A percentile compares a stretch with the other conserved stretches of the same genome.
Evolutionary conservation across 23 tunicate genomes (phyloP).

Genomic region (Styela clava): DNA sequence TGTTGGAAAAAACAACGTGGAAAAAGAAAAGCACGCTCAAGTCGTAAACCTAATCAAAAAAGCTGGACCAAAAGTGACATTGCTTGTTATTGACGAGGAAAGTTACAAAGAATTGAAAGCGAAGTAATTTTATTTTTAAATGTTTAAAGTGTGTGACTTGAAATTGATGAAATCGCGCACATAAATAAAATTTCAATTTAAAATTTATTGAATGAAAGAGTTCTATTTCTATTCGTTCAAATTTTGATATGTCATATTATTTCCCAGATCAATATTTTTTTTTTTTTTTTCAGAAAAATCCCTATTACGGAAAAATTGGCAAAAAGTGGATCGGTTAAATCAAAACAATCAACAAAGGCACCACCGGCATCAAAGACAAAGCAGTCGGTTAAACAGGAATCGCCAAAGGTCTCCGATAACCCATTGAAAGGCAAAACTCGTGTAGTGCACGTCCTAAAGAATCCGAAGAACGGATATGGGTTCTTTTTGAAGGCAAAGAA

Average conservation of each 20-base stretch:
- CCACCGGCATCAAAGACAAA: neutral
- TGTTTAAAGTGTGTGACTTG: neutral
- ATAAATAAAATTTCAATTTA: neutral
- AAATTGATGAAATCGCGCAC: neutral
- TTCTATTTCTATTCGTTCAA: no score
- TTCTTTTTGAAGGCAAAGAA: slow-evolving; percentile 65
- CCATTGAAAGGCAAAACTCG: slow-evolving; percentile 44
- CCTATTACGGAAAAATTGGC: slow-evolving; percentile 78
- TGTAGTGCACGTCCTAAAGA: slow-evolving; percentile 54
- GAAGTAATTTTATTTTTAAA: slow-evolving; percentile 36
- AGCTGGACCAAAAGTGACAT: slow-evolving; percentile 54
- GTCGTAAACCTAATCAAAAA: slow-evolving; percentile 62
- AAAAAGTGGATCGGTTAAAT: slow-evolving; percentile 7
- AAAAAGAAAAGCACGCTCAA: slow-evolving; percentile 62
- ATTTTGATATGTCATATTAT: no score
- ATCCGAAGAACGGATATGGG: slow-evolving; percentile 51
- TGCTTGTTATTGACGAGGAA: slow-evolving; percentile 73
- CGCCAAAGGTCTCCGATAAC: slow-evolving; percentile 5
- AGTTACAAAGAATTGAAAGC: slow-evolving; percentile 52
- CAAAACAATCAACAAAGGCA: slow-evolving; percentile 1
- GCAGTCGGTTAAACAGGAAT: slow-evolving; percentile 22
- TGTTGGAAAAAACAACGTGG: slow-evolving; percentile 73
- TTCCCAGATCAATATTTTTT: no score
- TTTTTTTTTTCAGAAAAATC: slow-evolving; percentile 61
- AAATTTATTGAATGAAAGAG: neutral